These are phyloP conservation scores for Struthidea cinerea DNA, from an alignment of 2,113 vertebrate genomes.

Conservation along the genomic window DNA sequence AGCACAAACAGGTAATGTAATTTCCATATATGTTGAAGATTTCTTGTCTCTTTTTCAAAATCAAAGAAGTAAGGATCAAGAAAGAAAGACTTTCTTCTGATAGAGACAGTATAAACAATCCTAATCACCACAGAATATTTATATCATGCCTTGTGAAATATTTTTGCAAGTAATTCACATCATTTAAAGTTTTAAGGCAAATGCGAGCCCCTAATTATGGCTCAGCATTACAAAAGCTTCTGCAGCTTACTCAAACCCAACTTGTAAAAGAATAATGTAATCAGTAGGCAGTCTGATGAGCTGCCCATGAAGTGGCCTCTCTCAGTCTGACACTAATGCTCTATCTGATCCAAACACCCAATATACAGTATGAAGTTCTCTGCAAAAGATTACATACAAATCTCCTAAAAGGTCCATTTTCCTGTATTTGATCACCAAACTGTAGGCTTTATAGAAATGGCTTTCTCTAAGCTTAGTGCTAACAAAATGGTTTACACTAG, in stretches of 20 bases:
- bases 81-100: not conserved
- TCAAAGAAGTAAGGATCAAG: not conserved
- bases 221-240: constrained; percentile 39
- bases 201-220: not conserved
- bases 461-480: constrained; percentile 14
- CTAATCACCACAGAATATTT: not conserved
- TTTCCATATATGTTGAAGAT: not conserved
- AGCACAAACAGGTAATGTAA: constrained; percentile 12
- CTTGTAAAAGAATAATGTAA: constrained; percentile 51
- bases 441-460: not conserved
- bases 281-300: constrained; percentile 9
- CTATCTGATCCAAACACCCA: constrained; percentile 34
- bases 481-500: constrained; percentile 3
- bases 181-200: constrained; percentile 15
- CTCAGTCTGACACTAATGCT: constrained; percentile 53
- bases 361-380: constrained; percentile 11
- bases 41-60: constrained; percentile 1
- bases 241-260: not conserved
- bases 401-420: constrained; percentile 45
- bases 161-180: constrained; percentile 39
- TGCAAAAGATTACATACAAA: constrained; percentile 37
- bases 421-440: constrained; percentile 24
- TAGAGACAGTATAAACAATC: constrained; percentile 7
- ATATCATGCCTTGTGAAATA: constrained; percentile 1
- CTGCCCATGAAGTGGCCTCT: not conserved